These are phyloP conservation scores for Monoplex corrugatus DNA, from an alignment of 2,888 invertebrate genomes.

Conservation along the genomic window DNA sequence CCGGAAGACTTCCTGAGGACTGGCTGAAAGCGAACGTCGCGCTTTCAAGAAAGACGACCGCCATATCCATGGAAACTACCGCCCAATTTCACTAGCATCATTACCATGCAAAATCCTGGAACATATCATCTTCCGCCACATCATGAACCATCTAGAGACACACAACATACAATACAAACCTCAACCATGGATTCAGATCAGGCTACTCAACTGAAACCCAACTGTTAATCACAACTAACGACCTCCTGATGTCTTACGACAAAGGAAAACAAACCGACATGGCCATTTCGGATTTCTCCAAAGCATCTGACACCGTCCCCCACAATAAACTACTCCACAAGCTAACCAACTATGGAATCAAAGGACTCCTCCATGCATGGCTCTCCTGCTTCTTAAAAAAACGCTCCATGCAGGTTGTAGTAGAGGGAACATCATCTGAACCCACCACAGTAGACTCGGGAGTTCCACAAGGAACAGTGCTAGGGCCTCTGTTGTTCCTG, in stretches of 20 bases:
- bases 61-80: constrained; percentile 48
- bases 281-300: neutral
- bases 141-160: constrained; percentile 53
- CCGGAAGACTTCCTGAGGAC: constrained; percentile 30
- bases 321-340: neutral
- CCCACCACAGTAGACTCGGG: neutral
- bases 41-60: constrained; percentile 28
- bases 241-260: neutral
- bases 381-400: neutral
- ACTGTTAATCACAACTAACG: constrained; percentile 11
- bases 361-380: neutral
- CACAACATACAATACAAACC: constrained; percentile 48
- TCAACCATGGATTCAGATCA: neutral
- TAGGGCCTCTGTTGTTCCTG: neutral
- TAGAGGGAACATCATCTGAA: neutral
- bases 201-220: constrained; percentile 7
- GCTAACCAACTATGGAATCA: neutral
- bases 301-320: constrained; percentile 8
- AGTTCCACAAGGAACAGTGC: neutral
- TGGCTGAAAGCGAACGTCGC: constrained; percentile 7
- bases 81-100: constrained; percentile 52
- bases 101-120: constrained; percentile 28
- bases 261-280: neutral
- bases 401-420: neutral
- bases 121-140: constrained; percentile 31